Evolutionary conservation across 2,888 invertebrate species (phyloP).

Genomic region (Strigamia maritima): DNA sequence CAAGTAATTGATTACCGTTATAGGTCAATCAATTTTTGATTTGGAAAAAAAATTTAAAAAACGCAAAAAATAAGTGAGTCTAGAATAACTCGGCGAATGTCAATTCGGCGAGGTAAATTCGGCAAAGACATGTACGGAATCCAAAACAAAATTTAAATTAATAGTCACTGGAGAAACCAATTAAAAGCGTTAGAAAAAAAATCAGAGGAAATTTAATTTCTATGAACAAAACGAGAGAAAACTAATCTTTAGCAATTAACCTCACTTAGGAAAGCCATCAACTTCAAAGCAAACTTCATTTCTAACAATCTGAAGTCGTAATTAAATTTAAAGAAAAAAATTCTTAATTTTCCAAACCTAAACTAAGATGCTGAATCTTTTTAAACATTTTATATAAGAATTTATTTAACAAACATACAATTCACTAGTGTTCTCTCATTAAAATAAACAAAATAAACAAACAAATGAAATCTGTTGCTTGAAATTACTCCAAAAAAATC

Average conservation of each 20-base stretch:
- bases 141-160: neutral
- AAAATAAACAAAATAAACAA: too few species aligned
- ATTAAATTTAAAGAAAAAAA: neutral
- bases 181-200: neutral
- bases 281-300: neutral
- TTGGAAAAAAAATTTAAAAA: too few species aligned
- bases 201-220: neutral
- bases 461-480: too few species aligned
- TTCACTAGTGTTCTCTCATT: too few species aligned
- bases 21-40: too few species aligned
- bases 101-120: too few species aligned
- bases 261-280: neutral
- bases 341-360: neutral
- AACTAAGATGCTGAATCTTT: neutral
- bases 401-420: too few species aligned
- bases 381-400: too few species aligned
- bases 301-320: neutral
- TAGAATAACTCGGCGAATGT: too few species aligned
- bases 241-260: constrained; percentile 4
- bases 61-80: too few species aligned
- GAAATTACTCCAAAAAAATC: too few species aligned
- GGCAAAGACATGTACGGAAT: neutral
- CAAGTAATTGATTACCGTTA: too few species aligned
- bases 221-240: neutral
- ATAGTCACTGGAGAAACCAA: neutral